A percentile compares a stretch with the other conserved stretches of the same genome.
phyloP scores from a whole-genome alignment of 2,113 vertebrate genomes.

The Calonectris borealis region DNA sequence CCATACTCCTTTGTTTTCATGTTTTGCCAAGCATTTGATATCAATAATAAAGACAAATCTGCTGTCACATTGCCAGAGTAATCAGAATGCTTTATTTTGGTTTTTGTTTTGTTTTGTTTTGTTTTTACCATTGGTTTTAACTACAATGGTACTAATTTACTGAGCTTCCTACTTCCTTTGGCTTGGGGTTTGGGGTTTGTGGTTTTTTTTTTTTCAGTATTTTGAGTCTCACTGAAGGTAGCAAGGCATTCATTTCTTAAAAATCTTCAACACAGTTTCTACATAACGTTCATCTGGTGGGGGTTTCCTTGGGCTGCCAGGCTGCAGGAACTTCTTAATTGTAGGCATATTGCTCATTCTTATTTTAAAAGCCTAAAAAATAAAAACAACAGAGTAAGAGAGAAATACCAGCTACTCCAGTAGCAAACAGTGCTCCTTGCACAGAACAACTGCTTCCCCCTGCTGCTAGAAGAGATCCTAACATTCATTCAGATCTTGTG shows the following conservation, averaged over 20 bases:
- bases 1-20: background rate
- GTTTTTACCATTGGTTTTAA: background rate
- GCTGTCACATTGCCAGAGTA: background rate
- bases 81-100: background rate
- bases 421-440: background rate
- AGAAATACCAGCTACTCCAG: background rate
- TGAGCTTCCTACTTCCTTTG: background rate
- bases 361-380: slow-evolving; percentile 83
- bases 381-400: background rate
- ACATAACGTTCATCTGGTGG: slow-evolving; percentile 77
- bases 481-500: background rate
- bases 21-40: background rate
- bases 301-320: slow-evolving; percentile 83
- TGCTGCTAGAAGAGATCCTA: background rate
- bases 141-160: background rate
- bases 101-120: too few species aligned
- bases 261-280: slow-evolving; percentile 65
- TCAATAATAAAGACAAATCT: background rate
- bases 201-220: background rate
- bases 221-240: background rate
- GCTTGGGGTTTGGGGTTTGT: background rate
- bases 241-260: slow-evolving; percentile 28
- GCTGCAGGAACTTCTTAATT: slow-evolving; percentile 84
- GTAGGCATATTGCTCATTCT: slow-evolving; percentile 77
- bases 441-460: background rate